These are phyloP conservation scores for Thymelicus sylvestris DNA, from an alignment of 2,888 invertebrate species.

Conservation along the genomic window DNA sequence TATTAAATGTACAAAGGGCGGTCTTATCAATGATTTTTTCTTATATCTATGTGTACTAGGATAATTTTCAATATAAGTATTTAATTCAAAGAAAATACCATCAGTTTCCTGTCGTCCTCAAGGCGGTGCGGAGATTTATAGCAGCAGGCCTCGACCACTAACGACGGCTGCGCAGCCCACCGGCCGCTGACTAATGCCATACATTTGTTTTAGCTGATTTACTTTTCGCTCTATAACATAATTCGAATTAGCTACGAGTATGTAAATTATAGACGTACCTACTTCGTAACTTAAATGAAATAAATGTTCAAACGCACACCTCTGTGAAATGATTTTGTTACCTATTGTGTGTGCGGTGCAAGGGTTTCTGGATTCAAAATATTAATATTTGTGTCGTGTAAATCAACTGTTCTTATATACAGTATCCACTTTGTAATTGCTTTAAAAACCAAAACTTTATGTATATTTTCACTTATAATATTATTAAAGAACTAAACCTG, in stretches of 20 bases:
- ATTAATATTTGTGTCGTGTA: no score
- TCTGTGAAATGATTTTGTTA: no score
- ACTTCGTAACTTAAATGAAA: not conserved
- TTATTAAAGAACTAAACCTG: no score
- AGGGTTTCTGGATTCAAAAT: no score
- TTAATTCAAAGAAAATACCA: slow-evolving; percentile 17
- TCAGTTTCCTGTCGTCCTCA: slow-evolving; percentile 58
- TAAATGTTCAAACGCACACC: no score
- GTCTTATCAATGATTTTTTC: no score
- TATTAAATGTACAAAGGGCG: no score
- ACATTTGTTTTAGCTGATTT: slow-evolving; percentile 83
- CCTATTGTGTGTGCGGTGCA: no score
- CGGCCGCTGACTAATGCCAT: slow-evolving; percentile 73
- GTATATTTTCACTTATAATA: no score
- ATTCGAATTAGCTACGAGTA: slow-evolving; percentile 11
- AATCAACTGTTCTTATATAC: no score
- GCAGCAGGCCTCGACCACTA: slow-evolving; percentile 75
- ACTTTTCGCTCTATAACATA: slow-evolving; percentile 63
- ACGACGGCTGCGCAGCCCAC: slow-evolving; percentile 61
- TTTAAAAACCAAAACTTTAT: no score
- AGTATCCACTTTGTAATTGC: no score
- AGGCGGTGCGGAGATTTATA: slow-evolving; percentile 78
- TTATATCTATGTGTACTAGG: not conserved
- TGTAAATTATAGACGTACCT: slow-evolving; percentile 5
- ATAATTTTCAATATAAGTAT: not conserved